Base-by-base conservation (phyloP, 1,140 invertebrate genomes). In the Cardiocondyla obscurior region DNA sequence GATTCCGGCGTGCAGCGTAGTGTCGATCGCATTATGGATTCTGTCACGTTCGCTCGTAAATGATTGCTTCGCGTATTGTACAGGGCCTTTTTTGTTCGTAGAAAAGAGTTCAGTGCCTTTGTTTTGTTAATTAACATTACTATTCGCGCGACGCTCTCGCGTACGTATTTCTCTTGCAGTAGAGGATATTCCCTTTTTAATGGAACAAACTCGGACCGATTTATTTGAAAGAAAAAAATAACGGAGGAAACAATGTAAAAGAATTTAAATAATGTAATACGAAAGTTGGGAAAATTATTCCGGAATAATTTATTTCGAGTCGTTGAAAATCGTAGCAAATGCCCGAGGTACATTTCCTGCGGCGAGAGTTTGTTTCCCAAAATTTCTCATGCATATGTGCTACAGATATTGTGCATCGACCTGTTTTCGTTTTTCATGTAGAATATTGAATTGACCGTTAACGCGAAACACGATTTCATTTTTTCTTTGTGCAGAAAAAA, bases 71-170 rank as follows among this genome's bases (percentile, higher is more conserved):
- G 19, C 8, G 14, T 3, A 12, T 46, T 49, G 12, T 49, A 51
- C 2, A 12, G 4, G 0, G 8, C 16, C 12, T 14, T 10, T 33
- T 12, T 33, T 28, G 6, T 25, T 53, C 25, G 22, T n/a, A n/a
- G 10, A 16, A 51, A 4, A 44, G 57, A 33, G 36, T 64, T 65
- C 19, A 25, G 2, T 14, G 22, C 10, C 1, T 12, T 22, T n/a
- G n/a, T n/a, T 67, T 79, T 25, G 16, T 74, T 60, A 62, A 60
- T 62, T 39, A 46, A 62, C 8, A 64, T 74, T 30, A 33, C 22
- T 16, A 64, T 76, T 76, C 12, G 12, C 10, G 7, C 14, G 8
- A 64, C n/a, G n/a, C n/a, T 49, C 3, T n/a, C n/a, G 12, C 16
- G 25, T 6, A 1, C 6, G 5, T 19, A 42, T 46, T 33, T 10